These are phyloP conservation scores for Bettongia penicillata DNA, from an alignment of 2,113 vertebrate species.

Conservation along the genomic window DNA sequence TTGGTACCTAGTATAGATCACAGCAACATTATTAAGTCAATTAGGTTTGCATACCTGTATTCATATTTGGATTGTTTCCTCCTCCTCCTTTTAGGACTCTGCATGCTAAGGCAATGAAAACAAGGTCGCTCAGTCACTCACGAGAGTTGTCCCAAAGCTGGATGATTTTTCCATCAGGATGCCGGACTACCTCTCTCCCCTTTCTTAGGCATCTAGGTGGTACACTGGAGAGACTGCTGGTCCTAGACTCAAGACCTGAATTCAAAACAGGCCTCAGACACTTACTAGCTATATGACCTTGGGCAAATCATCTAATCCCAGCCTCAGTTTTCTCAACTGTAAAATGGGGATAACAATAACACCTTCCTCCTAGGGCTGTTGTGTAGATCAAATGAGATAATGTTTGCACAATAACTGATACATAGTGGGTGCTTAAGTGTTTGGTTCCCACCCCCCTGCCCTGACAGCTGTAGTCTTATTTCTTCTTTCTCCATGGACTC, in stretches of 20 bases:
- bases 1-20: too few relatives aligned
- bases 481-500: background rate
- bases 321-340: background rate
- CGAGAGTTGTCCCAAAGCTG: background rate
- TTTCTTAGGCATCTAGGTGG: background rate
- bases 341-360: background rate
- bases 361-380: background rate
- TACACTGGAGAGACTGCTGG: background rate
- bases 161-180: background rate
- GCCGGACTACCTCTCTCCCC: background rate
- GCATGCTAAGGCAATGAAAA: too few relatives aligned
- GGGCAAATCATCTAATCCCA: background rate
- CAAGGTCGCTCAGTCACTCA: background rate
- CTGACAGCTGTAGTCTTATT: too few relatives aligned
- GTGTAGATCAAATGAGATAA: background rate
- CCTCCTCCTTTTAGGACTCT: background rate
- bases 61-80: background rate
- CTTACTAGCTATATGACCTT: too few relatives aligned
- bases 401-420: background rate
- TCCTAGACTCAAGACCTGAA: background rate
- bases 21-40: too few relatives aligned
- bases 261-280: background rate
- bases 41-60: background rate
- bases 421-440: too few relatives aligned
- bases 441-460: too few relatives aligned